Base-by-base conservation (phyloP, 2,888 invertebrate species). In the Perizoma affinitatum region DNA sequence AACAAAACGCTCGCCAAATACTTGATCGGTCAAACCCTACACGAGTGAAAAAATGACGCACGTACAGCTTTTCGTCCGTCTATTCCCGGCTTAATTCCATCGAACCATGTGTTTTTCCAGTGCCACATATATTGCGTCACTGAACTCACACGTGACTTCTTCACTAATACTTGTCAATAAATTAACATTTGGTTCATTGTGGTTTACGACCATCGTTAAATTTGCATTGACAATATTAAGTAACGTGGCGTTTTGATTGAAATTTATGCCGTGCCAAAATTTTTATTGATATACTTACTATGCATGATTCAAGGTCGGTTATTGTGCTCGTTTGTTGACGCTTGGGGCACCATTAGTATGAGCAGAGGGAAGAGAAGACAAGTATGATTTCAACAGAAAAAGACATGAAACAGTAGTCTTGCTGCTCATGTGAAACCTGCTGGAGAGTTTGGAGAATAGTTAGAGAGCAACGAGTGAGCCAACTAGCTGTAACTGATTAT, bases 221-320 rank as follows among this genome's bases (percentile, higher is more conserved):
- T 82, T 78, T 73, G 72, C 74, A 80, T 78, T 75, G 79, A 74
- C 76, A 76, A 63, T 68, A 57, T 73, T 77, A 70, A 75, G 74
- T 76, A 74, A 72, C 54, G 53, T 53, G 61, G 60, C 58, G 60
- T 60, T 67, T 65, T 75, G 70, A 83, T 85, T 85, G 78, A 78
- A 75, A 84, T 85, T 83, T 83, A 84, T 74, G 65, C 61, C 78
- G 56, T 69, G 76, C 70, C 67, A 74, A 75, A 77, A 77, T 75
- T 73, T 77, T 76, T 77, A 76, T 76, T 77, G 72, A 57, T 64
- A 22, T 6, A 52, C 41, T 5, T 40, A 6, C 43, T 44, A 51
- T 38, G 33, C 7, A 53, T 34, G 50, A 65, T 71, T 68, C 75
- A 78, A 74, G 76, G 77, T 62, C 71, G 66, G 63, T 58, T 61